Base-by-base conservation (phyloP, 2,113 vertebrate species). In the Centropus unirufus region DNA sequence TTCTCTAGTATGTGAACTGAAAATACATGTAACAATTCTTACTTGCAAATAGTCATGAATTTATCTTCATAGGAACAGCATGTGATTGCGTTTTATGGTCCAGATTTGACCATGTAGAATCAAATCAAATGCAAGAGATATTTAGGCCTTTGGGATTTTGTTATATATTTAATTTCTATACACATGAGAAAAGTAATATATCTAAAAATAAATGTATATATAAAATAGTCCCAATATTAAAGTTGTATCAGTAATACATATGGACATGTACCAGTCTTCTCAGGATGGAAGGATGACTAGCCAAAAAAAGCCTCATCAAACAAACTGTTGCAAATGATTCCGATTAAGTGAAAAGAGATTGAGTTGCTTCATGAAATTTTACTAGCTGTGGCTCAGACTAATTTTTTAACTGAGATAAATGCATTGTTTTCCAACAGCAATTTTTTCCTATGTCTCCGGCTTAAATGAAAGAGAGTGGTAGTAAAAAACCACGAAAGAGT, bases 181-280 rank as follows among this genome's bases (percentile, higher is more conserved):
- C 34, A 44, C 23, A 22, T 64, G 7, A 34, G 32, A 58, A 83
- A 92, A 89, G 52, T 54, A 63, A 39, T 58, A 11, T 11, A n/a
- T 73, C 15, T 30, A 20, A 57, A 69, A 52, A 54, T n/a, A 32
- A 3, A 54, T 15, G 5, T 49, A 9, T 59, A 13, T 81, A 36
- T 44, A 72, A 12, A 4, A 13, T 55, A 39, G 3, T 52, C 4
- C 24, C 57, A 44, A 19, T 70, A 42, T 5, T 82, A 42, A 85
- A 89, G 62, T 32, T 23, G 5, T 52, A 34, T 9, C 55, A 0
- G 0, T 74, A 34, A 27, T 66, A 39, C 7, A 11, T 74, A 22
- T 17, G 22, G 22, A 11, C 18, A 62, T 27, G 58, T 1, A 30
- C 32, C 55, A 47, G 23, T 22, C 32, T 79, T 79, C 55, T 68